Evolutionary conservation across 2,797 vertebrate genomes (phyloP), one percentile per base, ranked within the genome.

Genomic region (Danio aesculapii): DNA sequence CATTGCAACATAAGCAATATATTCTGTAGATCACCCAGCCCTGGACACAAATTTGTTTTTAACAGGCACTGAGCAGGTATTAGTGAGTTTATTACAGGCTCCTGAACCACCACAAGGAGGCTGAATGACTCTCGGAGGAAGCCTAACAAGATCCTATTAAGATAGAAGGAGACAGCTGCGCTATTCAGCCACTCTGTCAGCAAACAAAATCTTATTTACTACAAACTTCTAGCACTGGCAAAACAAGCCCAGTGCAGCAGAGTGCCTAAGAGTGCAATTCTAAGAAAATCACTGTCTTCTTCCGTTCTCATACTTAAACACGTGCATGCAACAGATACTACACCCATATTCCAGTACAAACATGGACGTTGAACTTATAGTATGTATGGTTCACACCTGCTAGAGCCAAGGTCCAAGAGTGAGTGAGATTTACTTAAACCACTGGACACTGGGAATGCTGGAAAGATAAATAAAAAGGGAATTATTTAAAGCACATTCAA

Each of bases 371-470:
- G 63, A 53, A 64, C n/a, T 14, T 53, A 5, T 9, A 59, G 8
- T 52, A 43, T 12, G 19, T 43, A 58, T 16, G 43, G 16, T 76
- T 63, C 89, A 85, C 96, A 98, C 98, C 98, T 98, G 93, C 93
- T 96, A 84, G 96, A 97, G 91, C 94, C 95, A 84, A 99, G 90
- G 87, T 98, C 97, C 64, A 99, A 95, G 75, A 98, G 90, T 3
- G 97, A 95, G 70, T 96, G 94, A 68, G 95, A 91, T 88, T 94
- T 97, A 90, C 95, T 95, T 49, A 97, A 91, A 83, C 85, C 92
- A 84, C 90, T 77, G 14, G 50, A 41, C 1, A 77, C 49, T 66
- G 67, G 53, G 46, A 75, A 57, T 7, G 70, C 71, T 73, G 58
- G 57, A 67, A 9, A 55, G 43, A 8, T 11, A 61, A 72, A 8